Conservation (phyloP, 2,113 vertebrate genomes). For the Sciurus niger region DNA sequence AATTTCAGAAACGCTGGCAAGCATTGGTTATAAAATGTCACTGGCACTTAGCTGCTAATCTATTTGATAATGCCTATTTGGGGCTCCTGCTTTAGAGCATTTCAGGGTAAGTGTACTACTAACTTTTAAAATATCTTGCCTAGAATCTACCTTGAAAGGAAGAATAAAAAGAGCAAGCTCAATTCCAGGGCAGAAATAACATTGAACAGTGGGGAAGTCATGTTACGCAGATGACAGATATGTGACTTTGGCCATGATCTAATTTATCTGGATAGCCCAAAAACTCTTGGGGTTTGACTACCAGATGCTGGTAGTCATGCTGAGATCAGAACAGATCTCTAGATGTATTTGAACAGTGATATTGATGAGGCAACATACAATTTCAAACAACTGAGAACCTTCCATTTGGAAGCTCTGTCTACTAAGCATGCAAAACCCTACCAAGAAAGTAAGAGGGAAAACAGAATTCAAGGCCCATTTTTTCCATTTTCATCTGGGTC, state of each 20-base stretch:
- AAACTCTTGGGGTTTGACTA: neutral
- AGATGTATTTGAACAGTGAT: neutral
- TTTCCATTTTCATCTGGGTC: neutral
- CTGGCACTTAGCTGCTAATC: constrained; percentile 2
- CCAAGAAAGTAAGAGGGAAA: neutral
- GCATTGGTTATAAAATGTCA: constrained; percentile 53
- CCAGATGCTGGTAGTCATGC: neutral
- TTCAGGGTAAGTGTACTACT: neutral
- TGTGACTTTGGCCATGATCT: neutral
- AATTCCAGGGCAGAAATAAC: neutral
- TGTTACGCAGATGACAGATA: neutral
- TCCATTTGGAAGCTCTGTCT: neutral
- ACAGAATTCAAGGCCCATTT: neutral
- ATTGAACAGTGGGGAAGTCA: neutral
- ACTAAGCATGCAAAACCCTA: neutral
- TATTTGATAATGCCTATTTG: constrained; percentile 40
- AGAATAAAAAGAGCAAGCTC: neutral
- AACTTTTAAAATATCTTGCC: constrained; percentile 27
- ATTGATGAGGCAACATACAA: neutral
- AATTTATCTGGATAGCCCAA: neutral
- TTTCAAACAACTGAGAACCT: neutral
- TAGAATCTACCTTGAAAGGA: constrained; percentile 26
- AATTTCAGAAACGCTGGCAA: constrained; percentile 44
- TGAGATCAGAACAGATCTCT: neutral
- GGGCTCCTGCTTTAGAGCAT: neutral